Evolutionary conservation across 2,797 vertebrate genomes (phyloP), one percentile per base, ranked within the genome.

Genomic region (Ptychobarbus kaznakovi): DNA sequence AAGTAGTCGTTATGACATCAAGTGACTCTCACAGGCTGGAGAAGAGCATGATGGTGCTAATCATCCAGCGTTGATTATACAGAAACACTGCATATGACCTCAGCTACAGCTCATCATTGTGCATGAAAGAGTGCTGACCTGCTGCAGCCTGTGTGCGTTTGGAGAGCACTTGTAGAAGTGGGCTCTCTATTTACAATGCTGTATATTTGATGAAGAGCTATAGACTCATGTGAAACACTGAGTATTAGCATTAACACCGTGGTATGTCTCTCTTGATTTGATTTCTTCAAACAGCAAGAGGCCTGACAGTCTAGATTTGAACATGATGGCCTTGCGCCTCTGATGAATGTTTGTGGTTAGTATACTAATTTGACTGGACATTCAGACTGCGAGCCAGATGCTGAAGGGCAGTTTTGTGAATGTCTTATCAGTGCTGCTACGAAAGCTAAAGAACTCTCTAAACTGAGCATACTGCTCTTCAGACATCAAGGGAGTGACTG

Each of bases 41-140:
- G 76, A 68, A 89, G 86, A 79, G 81, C 69, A 51, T 82, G 63
- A 72, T 61, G 65, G 82, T 84, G 65, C 66, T 87, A 84, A 83
- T 84, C 68, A 86, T 72, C 81, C 68, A 16, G 28, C 53, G 42
- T 38, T 83, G 80, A 86, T 87, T 79, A 88, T 81, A 70, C 84
- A 80, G 69, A 76, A 84, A 82, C 16, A 16, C 53, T 51, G 82
- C n/a, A 80, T 78, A 81, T 44, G 80, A 80, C 42, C 65, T 61
- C 66, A 51, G 51, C 83, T 61, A 68, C 88, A 56, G 53, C 22
- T 79, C 78, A 65, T 83, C 16, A 80, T 84, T 82, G 56, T 66
- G 76, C 46, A 85, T 32, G 18, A 86, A 61, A 44, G 76, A 66
- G 44, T 22, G 15, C n/a, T 78, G 77, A 63, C 40, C 80, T 82